Conservation (phyloP, 2,888 invertebrate species). For the Hedya salicella region DNA sequence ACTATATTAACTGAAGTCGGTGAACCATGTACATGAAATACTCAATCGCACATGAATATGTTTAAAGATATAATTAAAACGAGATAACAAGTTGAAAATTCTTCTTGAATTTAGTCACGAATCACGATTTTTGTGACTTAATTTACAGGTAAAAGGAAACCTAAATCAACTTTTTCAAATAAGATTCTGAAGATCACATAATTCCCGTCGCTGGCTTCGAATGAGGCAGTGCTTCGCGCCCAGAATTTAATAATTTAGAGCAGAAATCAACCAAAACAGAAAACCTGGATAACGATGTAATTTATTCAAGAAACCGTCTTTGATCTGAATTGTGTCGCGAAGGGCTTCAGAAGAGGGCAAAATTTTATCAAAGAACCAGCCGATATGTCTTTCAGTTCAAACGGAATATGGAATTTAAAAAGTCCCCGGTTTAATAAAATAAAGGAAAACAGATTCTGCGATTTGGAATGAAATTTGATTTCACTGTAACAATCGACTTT, state of each 20-base stretch:
- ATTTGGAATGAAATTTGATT: constrained; percentile 26
- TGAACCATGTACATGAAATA: no score
- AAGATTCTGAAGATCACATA: constrained; percentile 10
- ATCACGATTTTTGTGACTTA: not conserved
- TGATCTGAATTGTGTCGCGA: constrained; percentile 34
- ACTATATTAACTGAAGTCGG: no score
- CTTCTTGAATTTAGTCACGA: not conserved
- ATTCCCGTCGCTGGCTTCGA: constrained; percentile 11
- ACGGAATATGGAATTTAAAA: constrained; percentile 33
- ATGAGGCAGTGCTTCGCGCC: constrained; percentile 22
- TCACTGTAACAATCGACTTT: constrained; percentile 3
- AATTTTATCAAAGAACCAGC: constrained; percentile 32
- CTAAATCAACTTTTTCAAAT: constrained; percentile 17
- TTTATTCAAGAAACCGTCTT: constrained; percentile 41
- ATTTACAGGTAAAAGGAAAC: constrained; percentile 1
- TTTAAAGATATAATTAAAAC: no score
- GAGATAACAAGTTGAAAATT: not conserved
- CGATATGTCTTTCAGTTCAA: constrained; percentile 30
- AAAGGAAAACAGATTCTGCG: constrained; percentile 23
- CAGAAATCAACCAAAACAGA: constrained; percentile 38
- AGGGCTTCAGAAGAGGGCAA: constrained; percentile 14
- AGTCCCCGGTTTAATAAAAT: constrained; percentile 25
- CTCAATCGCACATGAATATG: no score
- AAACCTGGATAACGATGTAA: constrained; percentile 41
- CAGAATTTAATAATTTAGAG: constrained; percentile 34